Percentiles rank a stretch among this genome's conserved stretches.
phyloP scores from a whole-genome alignment of 2,797 vertebrate genomes.

The Coregonus suidteri region DNA sequence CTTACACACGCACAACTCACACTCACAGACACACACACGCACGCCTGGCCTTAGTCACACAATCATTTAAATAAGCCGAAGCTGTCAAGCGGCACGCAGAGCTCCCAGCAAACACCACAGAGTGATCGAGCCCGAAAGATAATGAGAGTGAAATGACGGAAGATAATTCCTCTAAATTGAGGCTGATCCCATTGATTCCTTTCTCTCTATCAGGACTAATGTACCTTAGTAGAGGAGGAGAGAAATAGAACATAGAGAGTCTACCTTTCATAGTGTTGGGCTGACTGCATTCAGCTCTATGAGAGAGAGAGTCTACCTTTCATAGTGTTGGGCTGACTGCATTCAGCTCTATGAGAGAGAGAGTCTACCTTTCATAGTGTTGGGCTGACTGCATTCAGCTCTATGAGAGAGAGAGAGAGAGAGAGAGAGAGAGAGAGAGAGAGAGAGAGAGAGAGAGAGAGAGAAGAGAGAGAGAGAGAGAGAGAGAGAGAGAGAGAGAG shows the following conservation, averaged over 20 bases:
- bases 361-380: too few relatives aligned
- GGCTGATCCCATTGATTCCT: constrained; percentile 38
- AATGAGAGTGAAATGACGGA: constrained; percentile 66
- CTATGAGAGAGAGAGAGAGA: too few relatives aligned
- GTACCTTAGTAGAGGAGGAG: constrained; percentile 27
- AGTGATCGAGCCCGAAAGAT: constrained; percentile 37
- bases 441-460: too few relatives aligned
- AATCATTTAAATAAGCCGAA: constrained; percentile 65
- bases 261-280: too few relatives aligned
- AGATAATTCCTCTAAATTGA: constrained; percentile 29
- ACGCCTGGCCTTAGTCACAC: constrained; percentile 43
- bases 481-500: too few relatives aligned
- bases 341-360: too few relatives aligned
- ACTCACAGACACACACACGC: background rate
- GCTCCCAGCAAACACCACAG: constrained; percentile 44
- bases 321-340: too few relatives aligned
- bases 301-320: too few relatives aligned
- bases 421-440: too few relatives aligned
- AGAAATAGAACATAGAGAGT: constrained; percentile 24
- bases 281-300: too few relatives aligned
- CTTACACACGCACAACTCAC: background rate
- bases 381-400: too few relatives aligned
- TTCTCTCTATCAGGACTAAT: constrained; percentile 42
- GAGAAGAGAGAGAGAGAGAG: too few relatives aligned
- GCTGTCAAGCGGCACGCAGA: constrained; percentile 50